Evolutionary conservation across 2,888 invertebrate species (phyloP).

Genomic region (Lepidochrysops patricia): DNA sequence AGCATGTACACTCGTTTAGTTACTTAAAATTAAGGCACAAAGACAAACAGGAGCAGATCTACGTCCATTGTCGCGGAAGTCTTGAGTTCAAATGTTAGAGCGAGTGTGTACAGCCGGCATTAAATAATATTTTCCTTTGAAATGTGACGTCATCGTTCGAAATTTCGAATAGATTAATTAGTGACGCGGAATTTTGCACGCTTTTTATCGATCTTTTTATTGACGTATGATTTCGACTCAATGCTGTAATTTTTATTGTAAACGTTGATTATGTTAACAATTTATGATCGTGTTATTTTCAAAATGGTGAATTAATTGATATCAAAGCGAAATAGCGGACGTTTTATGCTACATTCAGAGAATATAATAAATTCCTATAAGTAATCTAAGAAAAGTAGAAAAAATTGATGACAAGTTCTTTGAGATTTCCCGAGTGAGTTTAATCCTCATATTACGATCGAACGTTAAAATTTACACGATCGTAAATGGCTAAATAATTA

Average conservation of each 20-base stretch:
- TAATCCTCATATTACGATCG: background rate
- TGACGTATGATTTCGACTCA: background rate
- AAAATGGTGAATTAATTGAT: background rate
- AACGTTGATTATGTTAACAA: background rate
- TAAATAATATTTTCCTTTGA: slow-evolving; percentile 32
- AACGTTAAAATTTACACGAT: background rate
- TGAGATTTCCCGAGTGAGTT: background rate
- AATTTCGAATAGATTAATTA: slow-evolving; percentile 14
- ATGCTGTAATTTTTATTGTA: too few relatives aligned
- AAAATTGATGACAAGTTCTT: background rate
- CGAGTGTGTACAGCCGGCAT: too few relatives aligned
- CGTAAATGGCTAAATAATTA: background rate
- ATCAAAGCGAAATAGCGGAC: background rate
- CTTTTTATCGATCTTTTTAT: background rate
- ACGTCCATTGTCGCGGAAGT: too few relatives aligned
- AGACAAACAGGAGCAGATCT: too few relatives aligned
- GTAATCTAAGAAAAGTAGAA: background rate
- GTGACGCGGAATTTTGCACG: slow-evolving; percentile 9
- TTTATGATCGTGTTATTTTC: background rate
- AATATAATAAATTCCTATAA: too few relatives aligned
- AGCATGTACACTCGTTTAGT: too few relatives aligned
- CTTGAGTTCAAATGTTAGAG: too few relatives aligned
- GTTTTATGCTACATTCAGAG: background rate
- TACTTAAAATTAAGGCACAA: too few relatives aligned
- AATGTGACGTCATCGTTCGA: slow-evolving; percentile 21